Evolutionary conservation across 2,113 vertebrate species (phyloP), one percentile per base, ranked within the genome.

Genomic region (Candoia aspera): DNA sequence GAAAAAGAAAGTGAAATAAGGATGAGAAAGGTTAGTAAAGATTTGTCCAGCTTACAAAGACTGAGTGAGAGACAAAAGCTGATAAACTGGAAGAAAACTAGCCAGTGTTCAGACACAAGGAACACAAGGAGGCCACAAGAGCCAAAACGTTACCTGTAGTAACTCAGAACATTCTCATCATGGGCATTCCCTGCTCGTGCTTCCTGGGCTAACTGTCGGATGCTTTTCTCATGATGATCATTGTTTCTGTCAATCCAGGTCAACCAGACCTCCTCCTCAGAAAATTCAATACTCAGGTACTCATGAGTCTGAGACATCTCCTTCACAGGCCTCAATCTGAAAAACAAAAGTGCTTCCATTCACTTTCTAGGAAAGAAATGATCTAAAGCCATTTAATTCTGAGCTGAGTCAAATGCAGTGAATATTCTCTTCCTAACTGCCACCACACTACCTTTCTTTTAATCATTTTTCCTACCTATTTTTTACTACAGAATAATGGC

Each of bases 201-300:
- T 96, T 99, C 99, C 97, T 99, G 98, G 0, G 99, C 98, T 95
- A 99, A 97, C 96, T 99, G 98, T 58, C 98, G 96, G 96, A 99
- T 98, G 84, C 99, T 98, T 96, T 99, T 99, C 96, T 99, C 98
- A 0, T 99, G 99, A 49, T 94, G 97, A 92, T 99, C 98, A 0
- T 98, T 98, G 83, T 98, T 98, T 96, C 98, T 99, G 95, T 99
- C 99, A 0, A 96, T 98, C 99, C 99, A 99, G 19, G 99, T 98
- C 85, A 99, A 97, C 99, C 99, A 99, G 86, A 99, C 99, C 96
- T 99, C 99, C 90, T 99, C 99, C 62, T 99, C 99, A 0, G 97
- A 99, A 94, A 99, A 99, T 42, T 99, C 99, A 0, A 99, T 98
- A 92, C 97, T 98, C 95, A 98, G 97, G 96, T 99, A 99, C 90